Conservation (phyloP, 2,888 invertebrate species). For the Drosophila recens region DNA sequence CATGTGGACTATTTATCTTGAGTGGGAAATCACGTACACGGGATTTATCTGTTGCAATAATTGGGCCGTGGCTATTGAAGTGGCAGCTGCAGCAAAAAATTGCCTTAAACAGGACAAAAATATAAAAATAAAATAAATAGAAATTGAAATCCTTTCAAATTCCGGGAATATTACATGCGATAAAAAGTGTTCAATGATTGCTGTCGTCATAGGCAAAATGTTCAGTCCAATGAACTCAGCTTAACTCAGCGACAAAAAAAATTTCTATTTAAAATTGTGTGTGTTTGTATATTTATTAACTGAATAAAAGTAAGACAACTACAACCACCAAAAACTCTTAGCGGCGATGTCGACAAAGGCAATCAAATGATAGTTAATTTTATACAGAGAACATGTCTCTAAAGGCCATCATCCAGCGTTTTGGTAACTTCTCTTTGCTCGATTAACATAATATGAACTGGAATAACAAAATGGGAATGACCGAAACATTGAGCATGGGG, state of each 20-base stretch:
- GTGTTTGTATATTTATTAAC: slow-evolving; percentile 52
- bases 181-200: neutral
- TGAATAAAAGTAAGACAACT: slow-evolving; percentile 59
- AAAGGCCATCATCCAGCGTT: slow-evolving; percentile 48
- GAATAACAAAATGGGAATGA: slow-evolving; percentile 72
- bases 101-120: neutral
- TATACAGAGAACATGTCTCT: slow-evolving; percentile 76
- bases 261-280: slow-evolving; percentile 67
- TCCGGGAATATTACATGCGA: slow-evolving; percentile 30
- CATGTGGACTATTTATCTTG: slow-evolving; percentile 66
- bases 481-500: slow-evolving; percentile 38
- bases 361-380: slow-evolving; percentile 76
- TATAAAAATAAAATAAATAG: neutral
- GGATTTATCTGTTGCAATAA: slow-evolving; percentile 38
- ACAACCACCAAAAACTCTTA: slow-evolving; percentile 47
- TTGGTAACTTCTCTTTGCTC: slow-evolving; percentile 47
- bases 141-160: slow-evolving; percentile 61
- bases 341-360: slow-evolving; percentile 63
- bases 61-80: slow-evolving; percentile 37
- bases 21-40: slow-evolving; percentile 71
- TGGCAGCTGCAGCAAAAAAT: slow-evolving; percentile 36
- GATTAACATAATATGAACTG: slow-evolving; percentile 78
- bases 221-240: slow-evolving; percentile 64
- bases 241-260: slow-evolving; percentile 59
- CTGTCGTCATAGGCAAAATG: slow-evolving; percentile 10